A percentile compares a stretch with the other conserved stretches of the same genome.
phyloP scores from a whole-genome alignment of 2,113 vertebrate genomes.

The Actenoides hombroni region DNA sequence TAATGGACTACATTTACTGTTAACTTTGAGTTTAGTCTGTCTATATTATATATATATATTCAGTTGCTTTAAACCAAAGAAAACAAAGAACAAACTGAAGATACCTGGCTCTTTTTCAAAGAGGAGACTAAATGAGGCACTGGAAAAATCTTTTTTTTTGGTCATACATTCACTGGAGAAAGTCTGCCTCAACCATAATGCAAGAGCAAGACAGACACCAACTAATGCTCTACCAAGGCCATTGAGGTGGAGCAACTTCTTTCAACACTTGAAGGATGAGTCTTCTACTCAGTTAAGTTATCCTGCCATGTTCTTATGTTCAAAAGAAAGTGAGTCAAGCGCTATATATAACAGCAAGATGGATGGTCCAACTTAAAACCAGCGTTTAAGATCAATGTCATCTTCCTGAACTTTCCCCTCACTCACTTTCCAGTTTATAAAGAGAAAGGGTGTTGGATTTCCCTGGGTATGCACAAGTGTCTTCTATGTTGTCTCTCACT shows the following conservation, averaged over 20 bases:
- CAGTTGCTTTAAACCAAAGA: neutral
- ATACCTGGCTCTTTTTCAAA: neutral
- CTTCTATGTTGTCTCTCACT: neutral
- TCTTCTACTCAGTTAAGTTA: neutral
- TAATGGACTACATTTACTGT: neutral
- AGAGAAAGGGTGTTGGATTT: neutral
- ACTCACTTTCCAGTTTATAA: neutral
- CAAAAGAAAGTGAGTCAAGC: neutral
- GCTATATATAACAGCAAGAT: rapidly evolving
- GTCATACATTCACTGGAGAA: neutral
- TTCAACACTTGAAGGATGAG: neutral
- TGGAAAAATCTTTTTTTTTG: neutral
- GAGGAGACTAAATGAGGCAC: neutral
- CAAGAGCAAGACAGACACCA: neutral
- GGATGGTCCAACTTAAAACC: neutral
- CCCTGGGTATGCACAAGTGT: neutral
- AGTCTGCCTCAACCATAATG: rapidly evolving
- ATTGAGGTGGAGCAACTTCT: rapidly evolving
- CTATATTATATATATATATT: neutral
- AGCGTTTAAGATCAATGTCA: neutral
- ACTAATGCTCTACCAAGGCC: neutral
- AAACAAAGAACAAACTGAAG: neutral
- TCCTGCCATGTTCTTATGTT: neutral
- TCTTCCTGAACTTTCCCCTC: neutral
- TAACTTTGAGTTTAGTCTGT: neutral